Evolutionary conservation across 2,888 invertebrate species (phyloP), one percentile per base, ranked within the genome.

Genomic region (Mamestra brassicae): DNA sequence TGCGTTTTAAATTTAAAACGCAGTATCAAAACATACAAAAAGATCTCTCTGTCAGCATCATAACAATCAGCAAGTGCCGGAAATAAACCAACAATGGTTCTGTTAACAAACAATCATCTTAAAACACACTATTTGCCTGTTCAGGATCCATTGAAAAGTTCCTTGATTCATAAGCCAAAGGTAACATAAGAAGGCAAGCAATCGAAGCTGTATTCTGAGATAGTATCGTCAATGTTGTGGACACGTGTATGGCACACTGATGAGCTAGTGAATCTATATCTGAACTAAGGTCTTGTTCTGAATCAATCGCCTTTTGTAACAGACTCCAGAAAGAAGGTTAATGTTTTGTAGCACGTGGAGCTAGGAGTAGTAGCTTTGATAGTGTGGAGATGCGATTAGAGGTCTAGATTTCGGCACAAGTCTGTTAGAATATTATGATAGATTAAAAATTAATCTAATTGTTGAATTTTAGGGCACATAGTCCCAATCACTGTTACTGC

Each of bases 201-300:
- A 55, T 68, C 66, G 36, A 68, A 13, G 45, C 3, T 45, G 10
- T 38, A 52, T 15, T 5, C 0, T 63, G 50, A 26, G 36, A 58
- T 50, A 3, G 4, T 38, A 17, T 65, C 47, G n/a, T 15, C 1
- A 7, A 4, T 11, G 42, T 34, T 11, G n/a, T 13, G 10, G n/a
- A 36, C 81, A 83, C 81, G 79, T 81, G 74, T 74, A 70, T 77
- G 62, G 4, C 62, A 76, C 26, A 58, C 42, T 60, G 38, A 63
- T 60, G 10, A 57, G 52, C 26, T 42, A 42, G 5, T 42, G 15
- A 57, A 62, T 55, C 55, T 62, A 58, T 78, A 26, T 55, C 47
- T 78, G 65, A 62, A 83, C 54, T 81, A 74, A 83, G 63, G 81
- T 66, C 80, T 83, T 66, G 83, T 70, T 67, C 65, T 52, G 38